A percentile compares a stretch with the other conserved stretches of the same genome.
These are phyloP conservation scores for Ctena decussata DNA, from an alignment of 2,888 invertebrate species.

Conservation along the genomic window DNA sequence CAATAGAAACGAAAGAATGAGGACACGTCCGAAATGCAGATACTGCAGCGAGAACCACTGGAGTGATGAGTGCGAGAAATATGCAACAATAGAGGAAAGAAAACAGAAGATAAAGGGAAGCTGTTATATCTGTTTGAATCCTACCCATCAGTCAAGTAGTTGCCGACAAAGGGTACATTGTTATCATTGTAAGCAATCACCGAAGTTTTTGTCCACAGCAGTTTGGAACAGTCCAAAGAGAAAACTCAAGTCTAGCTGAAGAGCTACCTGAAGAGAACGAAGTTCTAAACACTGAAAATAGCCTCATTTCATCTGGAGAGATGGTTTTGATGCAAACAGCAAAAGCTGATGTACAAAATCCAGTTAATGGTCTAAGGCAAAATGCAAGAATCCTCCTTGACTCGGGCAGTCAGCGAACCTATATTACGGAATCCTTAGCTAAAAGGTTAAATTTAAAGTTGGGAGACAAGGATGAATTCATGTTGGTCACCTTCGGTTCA, in stretches of 20 bases:
- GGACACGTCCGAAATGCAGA: neutral
- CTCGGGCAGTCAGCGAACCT: slow-evolving; percentile 28
- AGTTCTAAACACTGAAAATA: slow-evolving; percentile 8
- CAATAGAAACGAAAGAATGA: no score
- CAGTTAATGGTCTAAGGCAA: neutral
- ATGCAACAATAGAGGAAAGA: neutral
- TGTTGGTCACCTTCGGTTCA: neutral
- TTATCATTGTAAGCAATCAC: neutral
- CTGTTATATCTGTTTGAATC: neutral
- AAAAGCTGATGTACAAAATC: slow-evolving; percentile 15
- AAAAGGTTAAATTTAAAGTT: neutral
- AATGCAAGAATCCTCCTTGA: slow-evolving; percentile 16
- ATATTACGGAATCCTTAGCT: slow-evolving; percentile 17
- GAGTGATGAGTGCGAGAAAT: slow-evolving; percentile 15
- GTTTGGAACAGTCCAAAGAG: neutral
- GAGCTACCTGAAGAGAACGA: neutral
- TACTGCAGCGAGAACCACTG: slow-evolving; percentile 7
- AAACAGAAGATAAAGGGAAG: neutral
- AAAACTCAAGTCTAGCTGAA: neutral
- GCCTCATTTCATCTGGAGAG: slow-evolving; percentile 30
- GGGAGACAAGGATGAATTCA: neutral
- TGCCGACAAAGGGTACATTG: neutral
- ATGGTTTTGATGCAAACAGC: slow-evolving; percentile 31
- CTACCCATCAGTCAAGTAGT: neutral
- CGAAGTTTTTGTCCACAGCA: neutral